These are phyloP conservation scores for Platorchestia sp. DNA, from an alignment of 1,140 invertebrate genomes.

Conservation along the genomic window DNA sequence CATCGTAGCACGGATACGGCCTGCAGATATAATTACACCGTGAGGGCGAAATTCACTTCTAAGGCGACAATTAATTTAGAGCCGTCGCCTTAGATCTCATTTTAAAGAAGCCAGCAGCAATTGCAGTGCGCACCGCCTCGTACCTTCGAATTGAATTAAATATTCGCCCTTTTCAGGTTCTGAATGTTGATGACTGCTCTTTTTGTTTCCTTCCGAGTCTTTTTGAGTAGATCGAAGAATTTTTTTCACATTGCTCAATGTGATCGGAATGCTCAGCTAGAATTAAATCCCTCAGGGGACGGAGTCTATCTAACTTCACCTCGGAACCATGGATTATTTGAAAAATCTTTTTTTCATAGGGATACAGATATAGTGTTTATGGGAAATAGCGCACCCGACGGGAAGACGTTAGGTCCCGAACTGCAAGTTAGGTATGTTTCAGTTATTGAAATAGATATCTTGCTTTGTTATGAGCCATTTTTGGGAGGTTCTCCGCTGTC, in stretches of 20 bases:
- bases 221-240: not conserved
- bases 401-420: no score
- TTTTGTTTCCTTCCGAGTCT: not conserved
- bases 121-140: not conserved
- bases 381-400: no score
- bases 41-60: not conserved
- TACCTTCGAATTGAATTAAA: not conserved
- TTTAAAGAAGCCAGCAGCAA: not conserved
- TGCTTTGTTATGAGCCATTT: no score
- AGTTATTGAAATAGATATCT: no score
- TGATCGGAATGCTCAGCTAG: not conserved
- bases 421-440: no score
- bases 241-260: not conserved
- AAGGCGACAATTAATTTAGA: not conserved
- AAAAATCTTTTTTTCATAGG: no score
- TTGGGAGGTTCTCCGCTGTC: no score
- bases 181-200: not conserved
- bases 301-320: not conserved
- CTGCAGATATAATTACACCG: not conserved
- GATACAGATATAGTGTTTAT: no score
- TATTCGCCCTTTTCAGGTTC: not conserved
- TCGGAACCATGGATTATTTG: not conserved
- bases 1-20: not conserved
- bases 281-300: not conserved
- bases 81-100: not conserved